phyloP scores from a whole-genome alignment of 2,888 invertebrate genomes.

The Lepidocyrtinus sp. region DNA sequence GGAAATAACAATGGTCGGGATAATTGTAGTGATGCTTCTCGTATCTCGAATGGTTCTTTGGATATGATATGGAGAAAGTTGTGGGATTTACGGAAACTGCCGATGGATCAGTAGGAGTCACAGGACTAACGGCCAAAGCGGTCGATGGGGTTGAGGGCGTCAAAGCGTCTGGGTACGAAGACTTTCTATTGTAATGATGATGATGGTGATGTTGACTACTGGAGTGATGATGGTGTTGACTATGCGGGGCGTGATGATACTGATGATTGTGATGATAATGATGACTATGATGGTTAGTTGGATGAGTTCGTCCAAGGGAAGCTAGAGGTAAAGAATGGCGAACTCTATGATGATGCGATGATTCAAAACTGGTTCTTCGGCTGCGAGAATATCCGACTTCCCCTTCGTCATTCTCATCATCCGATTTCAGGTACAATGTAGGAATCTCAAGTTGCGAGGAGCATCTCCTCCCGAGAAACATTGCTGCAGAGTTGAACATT shows the following conservation, averaged over 20 bases:
- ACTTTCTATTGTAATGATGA: conserved; percentile 31
- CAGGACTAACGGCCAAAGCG: conserved; percentile 59
- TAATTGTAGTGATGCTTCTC: conserved; percentile 18
- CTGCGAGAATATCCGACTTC: conserved; percentile 26
- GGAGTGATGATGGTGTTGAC: conserved; percentile 12
- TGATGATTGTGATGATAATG: conserved; percentile 53
- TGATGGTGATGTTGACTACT: conserved; percentile 15
- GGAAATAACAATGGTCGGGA: neutral
- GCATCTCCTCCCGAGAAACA: conserved; percentile 68
- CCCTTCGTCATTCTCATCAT: conserved; percentile 59
- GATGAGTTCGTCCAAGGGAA: conserved; percentile 24
- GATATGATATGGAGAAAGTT: neutral
- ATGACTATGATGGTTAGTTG: conserved; percentile 24
- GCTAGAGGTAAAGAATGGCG: conserved; percentile 61
- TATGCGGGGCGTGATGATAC: conserved; percentile 32
- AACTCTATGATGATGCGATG: conserved; percentile 54
- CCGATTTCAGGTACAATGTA: conserved; percentile 65
- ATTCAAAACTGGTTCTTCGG: conserved; percentile 59
- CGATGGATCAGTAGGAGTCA: conserved; percentile 36
- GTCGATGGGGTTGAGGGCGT: conserved; percentile 65
- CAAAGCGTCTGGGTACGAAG: conserved; percentile 35
- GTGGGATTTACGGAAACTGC: too few relatives aligned
- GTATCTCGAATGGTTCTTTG: neutral
- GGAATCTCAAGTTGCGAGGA: conserved; percentile 70
- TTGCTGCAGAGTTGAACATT: conserved; percentile 70